phyloP scores from a whole-genome alignment of 2,797 vertebrate species.

The Lacerta viridis region DNA sequence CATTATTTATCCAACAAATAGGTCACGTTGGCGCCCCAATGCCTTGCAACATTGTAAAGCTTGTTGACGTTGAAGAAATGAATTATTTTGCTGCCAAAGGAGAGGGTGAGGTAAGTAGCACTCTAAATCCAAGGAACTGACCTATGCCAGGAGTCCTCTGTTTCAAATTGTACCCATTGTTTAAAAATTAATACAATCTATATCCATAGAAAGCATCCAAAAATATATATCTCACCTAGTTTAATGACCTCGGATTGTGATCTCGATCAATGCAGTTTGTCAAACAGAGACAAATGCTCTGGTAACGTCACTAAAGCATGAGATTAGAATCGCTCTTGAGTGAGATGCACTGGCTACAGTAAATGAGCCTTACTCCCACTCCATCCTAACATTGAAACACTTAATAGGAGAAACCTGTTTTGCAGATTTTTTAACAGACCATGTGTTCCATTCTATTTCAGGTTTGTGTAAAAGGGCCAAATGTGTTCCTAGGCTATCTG shows the following conservation, averaged over 20 bases:
- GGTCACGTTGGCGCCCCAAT: conserved; percentile 96
- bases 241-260: background rate
- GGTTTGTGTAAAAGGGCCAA: conserved; percentile 96
- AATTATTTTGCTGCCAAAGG: conserved; percentile 92
- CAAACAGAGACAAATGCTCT: background rate
- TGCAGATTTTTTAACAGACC: background rate
- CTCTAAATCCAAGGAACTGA: background rate
- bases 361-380: background rate
- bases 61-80: conserved; percentile 96
- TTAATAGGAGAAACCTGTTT: background rate
- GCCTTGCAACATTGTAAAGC: conserved; percentile 91
- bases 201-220: background rate
- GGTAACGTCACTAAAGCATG: background rate
- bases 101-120: conserved; percentile 91
- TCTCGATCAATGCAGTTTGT: background rate
- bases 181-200: background rate
- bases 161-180: background rate
- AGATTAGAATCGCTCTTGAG: background rate
- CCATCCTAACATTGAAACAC: background rate
- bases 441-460: conserved; percentile 63
- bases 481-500: conserved; percentile 94
- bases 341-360: no score
- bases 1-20: conserved; percentile 63
- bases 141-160: background rate
- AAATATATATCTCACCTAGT: no score